A percentile compares a stretch with the other conserved stretches of the same genome.
These are phyloP conservation scores for Himalopsyche phryganea DNA, from an alignment of 1,140 invertebrate species.

Conservation along the genomic window DNA sequence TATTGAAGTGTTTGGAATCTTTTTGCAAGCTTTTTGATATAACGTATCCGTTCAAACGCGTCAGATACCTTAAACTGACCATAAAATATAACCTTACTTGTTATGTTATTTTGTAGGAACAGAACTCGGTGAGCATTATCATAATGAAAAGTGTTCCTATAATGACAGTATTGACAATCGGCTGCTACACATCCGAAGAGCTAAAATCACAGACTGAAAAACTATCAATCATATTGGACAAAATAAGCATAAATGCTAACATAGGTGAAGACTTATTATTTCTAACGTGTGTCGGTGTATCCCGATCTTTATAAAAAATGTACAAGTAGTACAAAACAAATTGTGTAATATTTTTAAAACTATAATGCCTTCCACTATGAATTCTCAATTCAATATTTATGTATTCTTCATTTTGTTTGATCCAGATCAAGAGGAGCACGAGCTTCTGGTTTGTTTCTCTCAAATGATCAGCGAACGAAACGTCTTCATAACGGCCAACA, in stretches of 20 bases:
- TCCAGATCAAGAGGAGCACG: constrained; percentile 18
- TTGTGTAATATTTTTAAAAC: no score
- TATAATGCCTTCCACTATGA: no score
- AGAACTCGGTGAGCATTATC: constrained; percentile 5
- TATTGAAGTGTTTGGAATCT: no score
- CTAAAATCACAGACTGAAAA: constrained; percentile 14
- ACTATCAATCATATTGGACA: constrained; percentile 14
- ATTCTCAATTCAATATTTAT: no score
- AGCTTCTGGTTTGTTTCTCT: constrained; percentile 23
- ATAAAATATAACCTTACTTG: no score
- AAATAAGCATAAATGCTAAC: constrained; percentile 17
- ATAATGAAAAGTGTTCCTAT: constrained; percentile 17
- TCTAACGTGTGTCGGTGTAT: no score
- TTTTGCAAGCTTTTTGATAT: no score
- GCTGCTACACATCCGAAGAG: constrained; percentile 17
- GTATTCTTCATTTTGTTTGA: constrained; percentile 8
- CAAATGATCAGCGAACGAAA: constrained; percentile 21
- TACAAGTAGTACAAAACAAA: no score
- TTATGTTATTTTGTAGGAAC: constrained; percentile 15
- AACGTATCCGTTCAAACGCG: no score
- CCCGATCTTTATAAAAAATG: no score
- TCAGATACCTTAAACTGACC: no score
- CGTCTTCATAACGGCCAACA: constrained; percentile 25
- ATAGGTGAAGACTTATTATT: no score
- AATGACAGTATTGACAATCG: constrained; percentile 2